Conservation (phyloP, 2,797 vertebrate species). For the Ctenopoma multispine region DNA sequence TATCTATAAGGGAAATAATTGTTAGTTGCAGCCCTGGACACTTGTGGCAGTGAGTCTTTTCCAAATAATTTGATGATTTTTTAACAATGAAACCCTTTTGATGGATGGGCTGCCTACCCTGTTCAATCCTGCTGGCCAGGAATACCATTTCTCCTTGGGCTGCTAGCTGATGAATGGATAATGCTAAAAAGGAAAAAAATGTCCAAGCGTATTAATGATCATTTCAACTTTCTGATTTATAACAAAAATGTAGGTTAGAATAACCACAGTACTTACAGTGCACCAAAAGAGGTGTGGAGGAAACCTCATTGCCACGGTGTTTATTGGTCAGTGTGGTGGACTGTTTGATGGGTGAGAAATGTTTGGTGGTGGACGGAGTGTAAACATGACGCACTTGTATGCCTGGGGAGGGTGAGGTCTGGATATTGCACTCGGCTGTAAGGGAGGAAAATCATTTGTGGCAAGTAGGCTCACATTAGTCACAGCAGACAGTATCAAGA, state of each 20-base stretch:
- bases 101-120: conserved; percentile 84
- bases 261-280: conserved; percentile 88
- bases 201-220: not conserved
- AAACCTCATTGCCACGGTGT: conserved; percentile 97
- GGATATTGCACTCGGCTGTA: conserved; percentile 97
- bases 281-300: conserved; percentile 94
- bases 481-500: not conserved
- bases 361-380: conserved; percentile 98
- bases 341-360: conserved; percentile 99
- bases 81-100: not conserved
- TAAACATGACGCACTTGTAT: conserved; percentile 98
- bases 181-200: conserved; percentile 81
- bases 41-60: too few species aligned
- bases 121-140: conserved; percentile 96
- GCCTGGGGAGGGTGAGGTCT: conserved; percentile 96
- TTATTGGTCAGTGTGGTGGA: conserved; percentile 99
- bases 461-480: not conserved
- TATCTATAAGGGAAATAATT: not conserved
- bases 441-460: not conserved
- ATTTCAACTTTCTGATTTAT: not conserved
- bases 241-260: not conserved
- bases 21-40: not conserved
- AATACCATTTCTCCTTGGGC: conserved; percentile 98
- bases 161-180: conserved; percentile 97
- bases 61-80: not conserved